Evolutionary conservation across 2,797 vertebrate genomes (phyloP), one percentile per base, ranked within the genome.

Genomic region (Microtus agrestis): DNA sequence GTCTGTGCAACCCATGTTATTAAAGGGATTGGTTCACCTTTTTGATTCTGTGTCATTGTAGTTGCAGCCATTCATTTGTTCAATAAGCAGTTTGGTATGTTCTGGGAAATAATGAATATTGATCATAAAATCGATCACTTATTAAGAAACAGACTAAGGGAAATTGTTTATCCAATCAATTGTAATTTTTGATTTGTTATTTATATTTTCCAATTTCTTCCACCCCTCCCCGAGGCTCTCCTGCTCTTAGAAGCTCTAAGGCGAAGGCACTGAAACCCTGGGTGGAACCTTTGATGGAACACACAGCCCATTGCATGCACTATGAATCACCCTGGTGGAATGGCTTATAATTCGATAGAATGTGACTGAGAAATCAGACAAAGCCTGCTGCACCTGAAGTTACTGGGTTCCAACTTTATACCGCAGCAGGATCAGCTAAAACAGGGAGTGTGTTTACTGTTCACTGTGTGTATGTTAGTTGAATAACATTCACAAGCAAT

Each of bases 111-210:
- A 99, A 99, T 99, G 99, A 99, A 98, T 98, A 99, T 99, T 99
- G 99, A 99, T 98, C 98, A 98, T 97, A 98, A 98, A 98, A 99
- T 99, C 98, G 15, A 98, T 99, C 98, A 98, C 98, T 98, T 99
- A 99, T 99, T 99, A 99, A 99, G 98, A 98, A 99, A 98, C 98
- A 98, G 98, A 98, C 98, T 98, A 98, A 98, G 98, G 98, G 98
- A 99, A 99, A 99, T 99, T 99, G 98, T 99, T 99, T 99, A 98
- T 98, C 98, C 98, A 98, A 98, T 99, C 98, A 98, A 98, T 99
- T 98, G 98, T 98, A 98, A 98, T 98, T 99, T 99, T 99, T 99
- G 97, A 99, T 99, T 98, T 98, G 98, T 99, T 98, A 98, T 99
- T 99, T 99, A 98, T 99, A 98, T 98, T 99, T 99, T 98, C 98